These are phyloP conservation scores for Helogale parvula DNA, from an alignment of 2,113 vertebrate species.

Conservation along the genomic window DNA sequence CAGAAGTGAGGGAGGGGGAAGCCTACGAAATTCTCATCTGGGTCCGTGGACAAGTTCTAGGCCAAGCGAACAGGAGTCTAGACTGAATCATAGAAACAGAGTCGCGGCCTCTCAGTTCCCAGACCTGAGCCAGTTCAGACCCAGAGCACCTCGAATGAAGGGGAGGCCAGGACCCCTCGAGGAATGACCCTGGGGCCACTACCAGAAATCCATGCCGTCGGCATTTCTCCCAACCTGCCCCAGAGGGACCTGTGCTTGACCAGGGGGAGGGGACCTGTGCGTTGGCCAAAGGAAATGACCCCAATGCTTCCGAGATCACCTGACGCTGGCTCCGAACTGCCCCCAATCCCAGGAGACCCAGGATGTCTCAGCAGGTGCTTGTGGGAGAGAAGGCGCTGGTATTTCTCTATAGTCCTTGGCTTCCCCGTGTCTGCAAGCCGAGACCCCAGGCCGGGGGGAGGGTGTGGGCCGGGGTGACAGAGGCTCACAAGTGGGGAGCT, in stretches of 20 bases:
- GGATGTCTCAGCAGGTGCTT: fast-evolving
- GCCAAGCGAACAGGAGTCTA: not conserved
- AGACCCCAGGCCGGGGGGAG: not conserved
- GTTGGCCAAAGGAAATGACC: not conserved
- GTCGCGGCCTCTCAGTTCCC: fast-evolving
- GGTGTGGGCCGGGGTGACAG: fast-evolving
- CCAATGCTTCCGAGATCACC: not conserved
- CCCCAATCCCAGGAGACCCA: fast-evolving
- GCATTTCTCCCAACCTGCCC: not conserved
- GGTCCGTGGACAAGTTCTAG: not conserved
- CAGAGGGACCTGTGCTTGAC: too few relatives aligned
- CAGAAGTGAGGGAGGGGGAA: not conserved
- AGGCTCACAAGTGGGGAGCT: not conserved
- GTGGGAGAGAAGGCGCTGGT: not conserved
- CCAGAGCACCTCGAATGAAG: not conserved
- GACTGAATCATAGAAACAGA: not conserved
- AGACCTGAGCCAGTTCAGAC: not conserved
- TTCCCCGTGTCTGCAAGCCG: not conserved
- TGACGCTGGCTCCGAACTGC: not conserved
- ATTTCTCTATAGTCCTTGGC: not conserved
- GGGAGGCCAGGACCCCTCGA: not conserved
- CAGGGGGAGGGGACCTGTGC: not conserved
- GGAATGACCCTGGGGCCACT: not conserved
- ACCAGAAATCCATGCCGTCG: fast-evolving
- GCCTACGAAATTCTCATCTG: fast-evolving